These are phyloP conservation scores for Notamacropus eugenii DNA, from an alignment of 2,797 vertebrate species.

Conservation along the genomic window DNA sequence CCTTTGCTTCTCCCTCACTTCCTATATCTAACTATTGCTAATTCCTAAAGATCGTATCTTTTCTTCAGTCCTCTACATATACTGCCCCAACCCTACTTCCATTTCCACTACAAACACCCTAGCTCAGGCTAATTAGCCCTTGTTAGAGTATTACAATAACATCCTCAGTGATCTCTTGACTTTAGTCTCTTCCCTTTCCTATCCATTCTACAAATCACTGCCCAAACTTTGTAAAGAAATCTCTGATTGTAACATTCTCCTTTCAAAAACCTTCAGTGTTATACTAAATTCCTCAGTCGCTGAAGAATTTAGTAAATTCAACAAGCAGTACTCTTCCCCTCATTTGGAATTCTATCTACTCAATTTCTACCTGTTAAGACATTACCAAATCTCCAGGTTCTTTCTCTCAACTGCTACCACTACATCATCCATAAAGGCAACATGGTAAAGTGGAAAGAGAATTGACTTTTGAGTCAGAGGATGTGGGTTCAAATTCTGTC, in stretches of 20 bases:
- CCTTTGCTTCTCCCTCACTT: background rate
- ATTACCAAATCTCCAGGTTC: background rate
- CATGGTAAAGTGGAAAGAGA: background rate
- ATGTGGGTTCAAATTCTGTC: background rate
- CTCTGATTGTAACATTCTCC: background rate
- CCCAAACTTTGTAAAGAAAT: background rate
- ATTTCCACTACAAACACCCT: background rate
- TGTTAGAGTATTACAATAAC: background rate
- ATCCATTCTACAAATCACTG: background rate
- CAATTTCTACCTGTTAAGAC: background rate
- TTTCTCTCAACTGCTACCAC: too few species aligned
- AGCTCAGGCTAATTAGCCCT: background rate
- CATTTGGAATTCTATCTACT: background rate
- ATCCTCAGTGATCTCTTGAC: background rate
- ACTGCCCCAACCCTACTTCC: background rate
- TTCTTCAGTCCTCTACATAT: background rate
- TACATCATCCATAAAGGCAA: background rate
- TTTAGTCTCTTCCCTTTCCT: background rate
- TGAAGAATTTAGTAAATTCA: background rate
- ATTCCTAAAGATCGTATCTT: background rate
- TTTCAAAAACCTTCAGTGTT: background rate
- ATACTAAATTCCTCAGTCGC: background rate
- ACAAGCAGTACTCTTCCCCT: background rate
- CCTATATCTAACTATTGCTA: background rate
- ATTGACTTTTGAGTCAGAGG: background rate